A percentile compares a stretch with the other conserved stretches of the same genome.
Conservation (phyloP, 2,113 vertebrate genomes). For the Ceyx melanurus region DNA sequence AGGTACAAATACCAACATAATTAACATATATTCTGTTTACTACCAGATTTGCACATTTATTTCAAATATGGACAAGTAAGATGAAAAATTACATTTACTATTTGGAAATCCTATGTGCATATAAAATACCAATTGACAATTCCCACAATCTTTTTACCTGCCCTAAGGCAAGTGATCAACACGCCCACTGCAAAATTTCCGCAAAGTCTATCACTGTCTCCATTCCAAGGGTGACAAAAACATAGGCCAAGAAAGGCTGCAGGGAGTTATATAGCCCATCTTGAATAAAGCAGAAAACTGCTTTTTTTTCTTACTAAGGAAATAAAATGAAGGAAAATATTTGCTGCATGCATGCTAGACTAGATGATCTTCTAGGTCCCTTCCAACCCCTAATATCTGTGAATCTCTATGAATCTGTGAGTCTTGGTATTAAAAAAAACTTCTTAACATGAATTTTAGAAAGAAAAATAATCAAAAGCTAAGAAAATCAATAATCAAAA, state of each 20-base stretch:
- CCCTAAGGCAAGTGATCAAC: background rate
- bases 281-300: background rate
- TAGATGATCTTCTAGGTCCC: too few relatives aligned
- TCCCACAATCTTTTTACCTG: background rate
- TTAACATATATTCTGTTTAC: background rate
- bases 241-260: background rate
- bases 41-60: background rate
- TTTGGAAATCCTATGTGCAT: background rate
- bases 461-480: background rate
- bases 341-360: background rate
- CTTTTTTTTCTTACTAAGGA: background rate
- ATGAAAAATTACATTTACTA: background rate
- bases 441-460: background rate
- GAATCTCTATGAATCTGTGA: background rate
- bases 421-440: background rate
- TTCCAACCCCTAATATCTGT: too few relatives aligned
- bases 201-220: background rate
- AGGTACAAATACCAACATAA: background rate
- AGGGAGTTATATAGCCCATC: accelerated
- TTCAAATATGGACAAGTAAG: background rate
- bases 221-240: background rate
- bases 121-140: background rate
- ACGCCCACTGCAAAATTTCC: background rate
- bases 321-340: background rate
- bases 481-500: background rate